Evolutionary conservation across 35 echinoderm and acorn worm species (phyloP).

Genomic region (Ptychodera flava): DNA sequence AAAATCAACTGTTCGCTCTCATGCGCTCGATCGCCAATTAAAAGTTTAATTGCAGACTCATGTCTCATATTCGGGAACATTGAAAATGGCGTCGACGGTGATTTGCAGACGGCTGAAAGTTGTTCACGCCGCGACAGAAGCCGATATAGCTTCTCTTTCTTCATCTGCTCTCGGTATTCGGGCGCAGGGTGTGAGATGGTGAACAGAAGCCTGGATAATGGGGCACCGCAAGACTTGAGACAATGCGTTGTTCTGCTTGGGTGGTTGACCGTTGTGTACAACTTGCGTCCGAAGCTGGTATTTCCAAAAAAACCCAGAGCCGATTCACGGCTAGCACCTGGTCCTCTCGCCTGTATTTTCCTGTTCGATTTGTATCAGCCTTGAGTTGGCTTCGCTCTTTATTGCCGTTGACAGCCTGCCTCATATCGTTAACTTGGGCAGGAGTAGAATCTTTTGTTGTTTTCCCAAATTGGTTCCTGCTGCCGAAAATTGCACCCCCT

Average conservation of each 20-base stretch:
- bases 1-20: too few relatives aligned
- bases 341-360: not conserved
- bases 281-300: not conserved
- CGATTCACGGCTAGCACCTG: not conserved
- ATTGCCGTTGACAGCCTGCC: not conserved
- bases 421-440: not conserved
- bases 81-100: too few relatives aligned
- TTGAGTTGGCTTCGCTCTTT: not conserved
- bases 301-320: not conserved
- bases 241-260: not conserved
- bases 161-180: too few relatives aligned
- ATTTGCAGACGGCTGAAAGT: too few relatives aligned
- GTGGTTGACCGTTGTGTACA: not conserved
- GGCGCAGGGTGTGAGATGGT: too few relatives aligned
- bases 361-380: not conserved
- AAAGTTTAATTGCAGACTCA: too few relatives aligned
- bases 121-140: too few relatives aligned
- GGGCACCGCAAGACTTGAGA: not conserved
- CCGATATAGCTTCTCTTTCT: too few relatives aligned
- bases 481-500: not conserved
- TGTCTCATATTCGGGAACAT: too few relatives aligned
- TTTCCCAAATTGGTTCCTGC: not conserved
- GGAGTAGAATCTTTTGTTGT: not conserved
- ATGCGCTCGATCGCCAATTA: too few relatives aligned
- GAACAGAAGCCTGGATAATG: too few relatives aligned